phyloP scores from a whole-genome alignment of 2,888 invertebrate genomes.

The Pollenia griseotomentosa region DNA sequence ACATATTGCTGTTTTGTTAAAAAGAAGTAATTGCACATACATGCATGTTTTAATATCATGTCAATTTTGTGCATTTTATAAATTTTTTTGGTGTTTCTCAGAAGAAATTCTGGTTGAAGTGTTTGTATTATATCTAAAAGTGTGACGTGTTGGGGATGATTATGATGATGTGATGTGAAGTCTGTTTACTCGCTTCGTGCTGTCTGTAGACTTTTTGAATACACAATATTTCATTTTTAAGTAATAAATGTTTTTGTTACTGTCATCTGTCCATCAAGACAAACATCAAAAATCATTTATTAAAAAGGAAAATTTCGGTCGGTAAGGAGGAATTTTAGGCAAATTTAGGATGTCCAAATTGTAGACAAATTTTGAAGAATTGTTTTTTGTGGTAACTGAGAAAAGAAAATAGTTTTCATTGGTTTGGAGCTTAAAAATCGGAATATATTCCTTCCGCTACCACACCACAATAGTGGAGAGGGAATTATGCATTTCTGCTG shows the following conservation, averaged over 20 bases:
- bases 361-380: too few relatives aligned
- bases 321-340: background rate
- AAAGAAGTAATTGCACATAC: too few relatives aligned
- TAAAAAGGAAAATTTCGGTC: background rate
- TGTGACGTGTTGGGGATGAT: background rate
- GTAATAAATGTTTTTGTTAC: constrained; percentile 41
- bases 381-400: too few relatives aligned
- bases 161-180: constrained; percentile 17
- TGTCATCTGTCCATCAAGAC: constrained; percentile 34
- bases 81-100: background rate
- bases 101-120: background rate
- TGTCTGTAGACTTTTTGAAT: too few relatives aligned
- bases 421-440: too few relatives aligned
- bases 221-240: background rate
- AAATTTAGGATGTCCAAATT: too few relatives aligned
- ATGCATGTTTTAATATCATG: background rate
- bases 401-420: too few relatives aligned
- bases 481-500: too few relatives aligned
- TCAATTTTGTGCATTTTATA: background rate
- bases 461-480: too few relatives aligned
- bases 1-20: constrained; percentile 7
- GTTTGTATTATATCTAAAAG: constrained; percentile 2
- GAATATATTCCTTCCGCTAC: too few relatives aligned
- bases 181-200: background rate
- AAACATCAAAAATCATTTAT: background rate